Percentiles rank a stretch among this genome's conserved stretches.
phyloP scores from a whole-genome alignment of 2,888 invertebrate species.

The Coremacera marginata region DNA sequence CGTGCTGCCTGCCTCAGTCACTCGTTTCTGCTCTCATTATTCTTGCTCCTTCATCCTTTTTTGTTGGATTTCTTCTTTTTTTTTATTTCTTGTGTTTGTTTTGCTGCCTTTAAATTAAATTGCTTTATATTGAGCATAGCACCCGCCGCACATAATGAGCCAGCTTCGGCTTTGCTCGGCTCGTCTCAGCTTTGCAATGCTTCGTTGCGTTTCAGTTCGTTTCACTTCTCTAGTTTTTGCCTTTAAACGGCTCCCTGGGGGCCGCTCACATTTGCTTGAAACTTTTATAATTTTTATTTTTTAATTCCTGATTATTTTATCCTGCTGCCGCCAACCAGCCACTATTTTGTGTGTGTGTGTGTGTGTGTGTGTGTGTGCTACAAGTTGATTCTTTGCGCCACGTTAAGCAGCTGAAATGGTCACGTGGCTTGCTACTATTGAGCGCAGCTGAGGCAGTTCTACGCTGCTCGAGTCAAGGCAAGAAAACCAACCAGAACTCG shows the following conservation, averaged over 20 bases:
- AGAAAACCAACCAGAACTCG: neutral
- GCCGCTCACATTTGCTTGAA: slow-evolving; percentile 46
- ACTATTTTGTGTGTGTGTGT: slow-evolving; percentile 8
- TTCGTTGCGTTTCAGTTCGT: neutral
- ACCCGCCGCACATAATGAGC: slow-evolving; percentile 9
- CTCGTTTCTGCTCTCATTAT: neutral
- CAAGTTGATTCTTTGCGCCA: slow-evolving; percentile 38
- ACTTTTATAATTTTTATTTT: slow-evolving; percentile 2
- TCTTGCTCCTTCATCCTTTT: neutral
- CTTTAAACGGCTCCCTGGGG: slow-evolving; percentile 60
- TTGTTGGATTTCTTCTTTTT: neutral
- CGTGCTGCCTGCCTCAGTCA: neutral
- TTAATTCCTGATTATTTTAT: neutral
- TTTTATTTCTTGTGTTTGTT: no score
- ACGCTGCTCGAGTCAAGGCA: neutral
- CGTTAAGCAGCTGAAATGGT: slow-evolving; percentile 41
- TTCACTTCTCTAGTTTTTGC: neutral
- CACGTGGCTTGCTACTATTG: slow-evolving; percentile 24
- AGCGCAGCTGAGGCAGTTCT: neutral
- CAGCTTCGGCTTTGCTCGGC: neutral
- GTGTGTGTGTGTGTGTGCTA: neutral
- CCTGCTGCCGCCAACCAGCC: neutral
- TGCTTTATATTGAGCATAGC: slow-evolving; percentile 5
- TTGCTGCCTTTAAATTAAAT: slow-evolving; percentile 4
- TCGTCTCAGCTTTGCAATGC: neutral